These are phyloP conservation scores for Pseudopipra pipra DNA, from an alignment of 2,113 vertebrate species.

Conservation along the genomic window DNA sequence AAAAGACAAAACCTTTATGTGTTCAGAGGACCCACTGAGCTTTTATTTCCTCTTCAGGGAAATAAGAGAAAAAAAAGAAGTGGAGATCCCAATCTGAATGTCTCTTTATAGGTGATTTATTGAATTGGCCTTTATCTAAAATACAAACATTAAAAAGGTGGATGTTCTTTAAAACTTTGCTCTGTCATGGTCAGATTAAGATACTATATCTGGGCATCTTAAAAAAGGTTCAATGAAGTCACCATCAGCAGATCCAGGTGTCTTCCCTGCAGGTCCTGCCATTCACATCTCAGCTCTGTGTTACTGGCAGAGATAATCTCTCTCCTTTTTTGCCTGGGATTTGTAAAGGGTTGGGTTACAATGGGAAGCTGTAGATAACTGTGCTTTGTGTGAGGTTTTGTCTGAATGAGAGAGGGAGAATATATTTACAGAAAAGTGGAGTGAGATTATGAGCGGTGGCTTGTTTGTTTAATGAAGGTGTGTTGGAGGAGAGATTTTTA, in stretches of 20 bases:
- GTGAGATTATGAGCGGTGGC: not conserved
- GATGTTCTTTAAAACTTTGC: not conserved
- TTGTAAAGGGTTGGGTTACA: not conserved
- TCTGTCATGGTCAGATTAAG: not conserved
- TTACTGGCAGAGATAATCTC: not conserved
- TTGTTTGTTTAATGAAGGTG: not conserved
- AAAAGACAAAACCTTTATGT: not conserved
- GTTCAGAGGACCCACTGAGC: not conserved
- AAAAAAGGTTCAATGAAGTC: not conserved
- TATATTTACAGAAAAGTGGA: not conserved
- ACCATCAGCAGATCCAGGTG: not conserved
- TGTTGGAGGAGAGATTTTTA: not conserved
- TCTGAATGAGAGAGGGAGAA: not conserved
- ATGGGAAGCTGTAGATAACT: not conserved
- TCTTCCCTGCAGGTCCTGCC: not conserved
- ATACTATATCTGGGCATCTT: not conserved
- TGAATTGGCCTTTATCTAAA: not conserved
- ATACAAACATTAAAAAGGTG: not conserved
- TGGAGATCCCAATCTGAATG: not conserved
- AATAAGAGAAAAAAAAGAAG: not conserved
- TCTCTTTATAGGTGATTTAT: not conserved
- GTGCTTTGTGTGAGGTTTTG: not conserved
- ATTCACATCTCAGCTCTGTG: too few relatives aligned
- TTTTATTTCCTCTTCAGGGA: not conserved
- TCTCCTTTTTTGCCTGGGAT: not conserved